These are phyloP conservation scores for Parnassius orleans DNA, from an alignment of 2,888 invertebrate species.

Conservation along the genomic window DNA sequence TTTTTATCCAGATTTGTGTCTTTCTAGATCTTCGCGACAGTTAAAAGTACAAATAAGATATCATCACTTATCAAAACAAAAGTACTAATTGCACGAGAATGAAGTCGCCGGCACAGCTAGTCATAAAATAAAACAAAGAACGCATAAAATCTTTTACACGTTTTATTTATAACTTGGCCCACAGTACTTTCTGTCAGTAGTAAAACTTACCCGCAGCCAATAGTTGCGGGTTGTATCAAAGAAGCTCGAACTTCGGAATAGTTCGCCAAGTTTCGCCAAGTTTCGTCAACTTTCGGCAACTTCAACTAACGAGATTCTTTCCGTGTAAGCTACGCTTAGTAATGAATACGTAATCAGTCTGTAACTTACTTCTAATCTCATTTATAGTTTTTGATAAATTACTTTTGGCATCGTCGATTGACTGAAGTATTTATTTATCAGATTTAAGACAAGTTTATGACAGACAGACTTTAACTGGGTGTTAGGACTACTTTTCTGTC, in stretches of 20 bases:
- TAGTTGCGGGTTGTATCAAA: conserved; percentile 59
- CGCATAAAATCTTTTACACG: neutral
- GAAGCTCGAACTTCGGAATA: conserved; percentile 46
- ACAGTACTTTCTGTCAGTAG: conserved; percentile 31
- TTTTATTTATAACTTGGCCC: conserved; percentile 35
- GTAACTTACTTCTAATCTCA: conserved; percentile 21
- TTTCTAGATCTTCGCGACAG: too few species aligned
- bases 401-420: conserved; percentile 15
- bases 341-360: conserved; percentile 50
- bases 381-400: conserved; percentile 16
- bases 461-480: too few species aligned
- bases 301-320: conserved; percentile 52
- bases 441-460: too few species aligned
- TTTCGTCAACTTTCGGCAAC: conserved; percentile 41
- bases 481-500: too few species aligned
- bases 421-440: neutral
- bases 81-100: too few species aligned
- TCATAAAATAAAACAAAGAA: too few species aligned
- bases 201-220: conserved; percentile 57
- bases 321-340: conserved; percentile 51
- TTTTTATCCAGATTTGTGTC: too few species aligned
- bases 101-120: too few species aligned
- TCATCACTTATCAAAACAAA: too few species aligned
- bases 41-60: too few species aligned
- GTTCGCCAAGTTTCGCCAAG: conserved; percentile 46